Percentiles rank a stretch among this genome's conserved stretches.
These are phyloP conservation scores for Glaucopsyche alexis DNA, from an alignment of 2,888 invertebrate genomes.

Conservation along the genomic window DNA sequence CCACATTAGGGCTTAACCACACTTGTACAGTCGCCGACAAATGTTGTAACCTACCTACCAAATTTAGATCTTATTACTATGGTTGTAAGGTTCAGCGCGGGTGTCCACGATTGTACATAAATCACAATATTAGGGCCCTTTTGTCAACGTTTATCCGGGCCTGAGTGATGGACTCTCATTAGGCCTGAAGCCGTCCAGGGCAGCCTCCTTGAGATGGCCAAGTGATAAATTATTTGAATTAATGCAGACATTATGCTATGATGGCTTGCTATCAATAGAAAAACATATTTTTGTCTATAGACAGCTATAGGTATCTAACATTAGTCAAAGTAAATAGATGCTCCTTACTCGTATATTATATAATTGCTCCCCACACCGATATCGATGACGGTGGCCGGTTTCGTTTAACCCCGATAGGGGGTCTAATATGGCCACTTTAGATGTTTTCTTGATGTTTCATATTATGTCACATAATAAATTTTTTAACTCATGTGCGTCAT, in stretches of 20 bases:
- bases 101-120: constrained; percentile 47
- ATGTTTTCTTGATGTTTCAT: too few species aligned
- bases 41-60: background rate
- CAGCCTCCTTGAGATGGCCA: constrained; percentile 55
- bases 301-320: background rate
- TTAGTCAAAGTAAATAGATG: too few species aligned
- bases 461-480: too few species aligned
- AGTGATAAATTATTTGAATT: constrained; percentile 56
- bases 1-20: constrained; percentile 25
- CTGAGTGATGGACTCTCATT: constrained; percentile 67
- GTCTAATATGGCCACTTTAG: too few species aligned
- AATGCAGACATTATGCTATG: constrained; percentile 16
- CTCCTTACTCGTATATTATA: too few species aligned
- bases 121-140: constrained; percentile 61
- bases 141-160: constrained; percentile 68
- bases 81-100: background rate
- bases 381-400: too few species aligned
- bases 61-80: background rate
- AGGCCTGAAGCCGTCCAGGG: constrained; percentile 62
- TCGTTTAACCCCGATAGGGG: too few species aligned
- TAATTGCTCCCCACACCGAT: too few species aligned
- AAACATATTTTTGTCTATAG: background rate
- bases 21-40: constrained; percentile 8
- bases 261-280: background rate
- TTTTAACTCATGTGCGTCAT: too few species aligned